Conservation (phyloP, 2,888 invertebrate genomes). For the Tachina fera region DNA sequence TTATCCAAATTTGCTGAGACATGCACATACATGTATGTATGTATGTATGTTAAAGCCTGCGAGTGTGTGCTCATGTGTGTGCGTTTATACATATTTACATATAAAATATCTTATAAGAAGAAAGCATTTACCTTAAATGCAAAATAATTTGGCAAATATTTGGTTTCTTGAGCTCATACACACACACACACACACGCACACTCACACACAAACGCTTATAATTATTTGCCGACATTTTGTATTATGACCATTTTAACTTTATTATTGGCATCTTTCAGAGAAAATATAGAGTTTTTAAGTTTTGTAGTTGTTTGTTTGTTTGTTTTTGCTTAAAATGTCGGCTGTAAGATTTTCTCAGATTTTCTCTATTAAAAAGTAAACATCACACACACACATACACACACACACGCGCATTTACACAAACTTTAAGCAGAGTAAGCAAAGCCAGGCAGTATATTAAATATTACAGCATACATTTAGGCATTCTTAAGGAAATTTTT, state of each 20-base stretch:
- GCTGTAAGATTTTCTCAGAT: slow-evolving; percentile 49
- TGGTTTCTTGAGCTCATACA: slow-evolving; percentile 46
- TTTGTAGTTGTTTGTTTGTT: neutral
- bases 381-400: neutral
- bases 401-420: too few species aligned
- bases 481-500: too few species aligned
- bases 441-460: neutral
- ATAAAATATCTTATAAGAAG: slow-evolving; percentile 1
- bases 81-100: neutral
- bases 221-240: neutral
- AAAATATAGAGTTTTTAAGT: slow-evolving; percentile 17
- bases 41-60: neutral
- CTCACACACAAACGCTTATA: neutral
- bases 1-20: slow-evolving; percentile 32
- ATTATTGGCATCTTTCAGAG: slow-evolving; percentile 61
- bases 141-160: slow-evolving; percentile 66
- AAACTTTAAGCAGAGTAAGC: neutral
- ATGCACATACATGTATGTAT: too few species aligned
- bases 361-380: slow-evolving; percentile 24
- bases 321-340: slow-evolving; percentile 49
- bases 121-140: slow-evolving; percentile 55
- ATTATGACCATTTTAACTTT: slow-evolving; percentile 53
- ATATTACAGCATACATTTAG: too few species aligned
- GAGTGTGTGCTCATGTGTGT: too few species aligned
- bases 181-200: neutral